These are phyloP conservation scores for Bombus consobrinus DNA, from an alignment of 1,140 invertebrate genomes.

Conservation along the genomic window DNA sequence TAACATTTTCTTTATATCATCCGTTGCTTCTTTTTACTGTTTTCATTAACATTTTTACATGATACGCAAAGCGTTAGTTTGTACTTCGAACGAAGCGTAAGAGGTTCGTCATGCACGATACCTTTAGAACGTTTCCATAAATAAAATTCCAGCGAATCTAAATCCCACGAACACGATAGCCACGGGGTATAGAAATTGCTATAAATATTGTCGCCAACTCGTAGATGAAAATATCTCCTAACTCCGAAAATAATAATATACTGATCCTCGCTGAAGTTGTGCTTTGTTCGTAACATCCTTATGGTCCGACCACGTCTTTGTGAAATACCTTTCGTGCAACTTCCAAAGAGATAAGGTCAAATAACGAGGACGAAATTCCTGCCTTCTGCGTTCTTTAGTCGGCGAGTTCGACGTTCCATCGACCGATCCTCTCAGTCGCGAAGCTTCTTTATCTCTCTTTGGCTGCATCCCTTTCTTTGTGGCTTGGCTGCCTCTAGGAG, in stretches of 20 bases:
- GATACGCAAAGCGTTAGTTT: too few species aligned
- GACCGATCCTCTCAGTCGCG: background rate
- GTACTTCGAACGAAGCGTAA: too few species aligned
- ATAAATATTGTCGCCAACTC: background rate
- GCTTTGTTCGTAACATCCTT: background rate
- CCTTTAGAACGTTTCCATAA: background rate
- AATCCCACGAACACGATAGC: background rate
- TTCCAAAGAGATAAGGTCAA: background rate
- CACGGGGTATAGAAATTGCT: background rate
- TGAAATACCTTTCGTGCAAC: background rate
- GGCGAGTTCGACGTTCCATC: background rate
- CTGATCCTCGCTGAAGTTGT: too few species aligned
- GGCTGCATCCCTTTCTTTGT: background rate
- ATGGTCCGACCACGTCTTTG: background rate
- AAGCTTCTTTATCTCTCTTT: background rate
- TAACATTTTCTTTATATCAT: too few species aligned
- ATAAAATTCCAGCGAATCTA: background rate
- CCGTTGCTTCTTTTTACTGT: too few species aligned
- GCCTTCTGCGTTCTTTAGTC: background rate
- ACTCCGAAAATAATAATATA: too few species aligned
- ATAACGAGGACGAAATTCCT: constrained; percentile 29
- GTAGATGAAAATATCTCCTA: background rate
- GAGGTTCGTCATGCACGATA: too few species aligned
- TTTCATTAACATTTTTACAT: too few species aligned
- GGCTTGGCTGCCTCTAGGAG: background rate